Conservation (phyloP, 1,140 invertebrate genomes). For the Apocrypta bakeri region DNA sequence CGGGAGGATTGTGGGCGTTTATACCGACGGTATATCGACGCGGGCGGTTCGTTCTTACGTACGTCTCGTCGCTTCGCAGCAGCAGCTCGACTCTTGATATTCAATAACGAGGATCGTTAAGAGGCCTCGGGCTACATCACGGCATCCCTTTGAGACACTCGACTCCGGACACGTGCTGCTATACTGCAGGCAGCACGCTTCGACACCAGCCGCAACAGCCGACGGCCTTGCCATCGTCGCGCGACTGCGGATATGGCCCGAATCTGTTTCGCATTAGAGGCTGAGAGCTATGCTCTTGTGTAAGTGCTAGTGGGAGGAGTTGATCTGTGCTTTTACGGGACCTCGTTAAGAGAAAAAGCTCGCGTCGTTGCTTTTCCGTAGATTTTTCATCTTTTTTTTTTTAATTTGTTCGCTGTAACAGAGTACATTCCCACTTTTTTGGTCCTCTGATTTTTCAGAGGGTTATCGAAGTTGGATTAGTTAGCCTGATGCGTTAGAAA, state of each 20-base stretch:
- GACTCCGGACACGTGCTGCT: conserved; percentile 71
- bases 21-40: too few species aligned
- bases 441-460: too few species aligned
- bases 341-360: conserved; percentile 41
- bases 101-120: conserved; percentile 73
- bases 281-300: not conserved
- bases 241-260: not conserved
- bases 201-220: not conserved
- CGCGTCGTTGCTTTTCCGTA: not conserved
- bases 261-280: conserved; percentile 45
- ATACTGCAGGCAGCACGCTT: not conserved
- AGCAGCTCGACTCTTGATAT: conserved; percentile 60
- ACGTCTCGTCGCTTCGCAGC: not conserved
- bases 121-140: conserved; percentile 48
- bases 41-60: not conserved
- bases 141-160: conserved; percentile 64
- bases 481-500: too few species aligned
- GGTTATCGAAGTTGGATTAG: too few species aligned
- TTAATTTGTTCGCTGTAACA: not conserved
- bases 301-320: not conserved
- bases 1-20: not conserved
- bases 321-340: conserved; percentile 7
- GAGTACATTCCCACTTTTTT: too few species aligned
- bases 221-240: conserved; percentile 1
- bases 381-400: not conserved